Conservation (phyloP, 2,888 invertebrate genomes). For the Dorcus hopei region DNA sequence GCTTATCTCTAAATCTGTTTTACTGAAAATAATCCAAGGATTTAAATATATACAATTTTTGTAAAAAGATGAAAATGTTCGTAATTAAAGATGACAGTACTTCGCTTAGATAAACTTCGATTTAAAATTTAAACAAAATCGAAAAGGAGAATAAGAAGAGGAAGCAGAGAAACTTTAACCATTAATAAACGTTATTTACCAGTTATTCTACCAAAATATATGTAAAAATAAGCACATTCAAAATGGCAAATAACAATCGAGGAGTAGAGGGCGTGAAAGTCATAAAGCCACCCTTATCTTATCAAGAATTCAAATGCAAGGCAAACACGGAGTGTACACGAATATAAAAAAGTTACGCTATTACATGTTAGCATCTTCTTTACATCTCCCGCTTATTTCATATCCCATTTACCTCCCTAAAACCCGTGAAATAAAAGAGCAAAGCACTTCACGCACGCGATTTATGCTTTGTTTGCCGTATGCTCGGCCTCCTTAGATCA, state of each 20-base stretch:
- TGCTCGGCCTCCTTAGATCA: constrained; percentile 11
- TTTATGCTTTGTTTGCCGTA: constrained; percentile 24
- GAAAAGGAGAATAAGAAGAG: too few relatives aligned
- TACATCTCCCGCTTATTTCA: constrained; percentile 35
- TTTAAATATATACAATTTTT: too few relatives aligned
- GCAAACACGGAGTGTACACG: constrained; percentile 27
- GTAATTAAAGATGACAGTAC: too few relatives aligned
- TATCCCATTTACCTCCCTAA: constrained; percentile 39
- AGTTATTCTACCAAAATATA: constrained; percentile 3
- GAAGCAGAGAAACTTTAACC: too few relatives aligned
- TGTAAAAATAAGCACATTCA: constrained; percentile 2
- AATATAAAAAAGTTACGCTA: constrained; percentile 31
- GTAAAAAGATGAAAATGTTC: too few relatives aligned
- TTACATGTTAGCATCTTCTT: constrained; percentile 33
- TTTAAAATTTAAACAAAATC: too few relatives aligned
- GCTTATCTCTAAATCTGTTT: too few relatives aligned
- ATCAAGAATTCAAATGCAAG: constrained; percentile 35
- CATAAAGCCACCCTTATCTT: constrained; percentile 30
- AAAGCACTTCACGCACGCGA: constrained; percentile 24
- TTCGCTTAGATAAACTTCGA: too few relatives aligned
- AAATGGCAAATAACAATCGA: constrained; percentile 7
- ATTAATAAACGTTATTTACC: background rate
- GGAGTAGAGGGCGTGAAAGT: constrained; percentile 4
- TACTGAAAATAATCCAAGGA: too few relatives aligned
- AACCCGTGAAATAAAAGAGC: constrained; percentile 39